phyloP scores from a whole-genome alignment of 2,888 invertebrate genomes.

The Apodemia duryi region DNA sequence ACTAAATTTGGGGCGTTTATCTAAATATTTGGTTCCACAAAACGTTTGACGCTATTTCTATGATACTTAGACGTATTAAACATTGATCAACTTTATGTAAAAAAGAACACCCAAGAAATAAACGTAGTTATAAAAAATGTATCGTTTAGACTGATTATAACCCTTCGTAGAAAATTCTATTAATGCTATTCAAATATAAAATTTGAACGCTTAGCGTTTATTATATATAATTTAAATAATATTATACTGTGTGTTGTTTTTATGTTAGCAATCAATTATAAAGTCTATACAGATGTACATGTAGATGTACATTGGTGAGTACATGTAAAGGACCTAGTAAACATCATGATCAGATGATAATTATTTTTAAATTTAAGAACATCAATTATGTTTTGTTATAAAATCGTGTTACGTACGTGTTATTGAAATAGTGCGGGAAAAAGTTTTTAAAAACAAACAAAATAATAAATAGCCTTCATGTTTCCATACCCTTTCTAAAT shows the following conservation, averaged over 20 bases:
- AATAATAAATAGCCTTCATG: conserved; percentile 55
- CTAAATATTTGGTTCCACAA: conserved; percentile 67
- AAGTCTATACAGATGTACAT: neutral
- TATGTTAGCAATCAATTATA: neutral
- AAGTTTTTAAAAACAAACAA: conserved; percentile 68
- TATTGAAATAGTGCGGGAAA: conserved; percentile 44
- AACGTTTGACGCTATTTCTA: conserved; percentile 67
- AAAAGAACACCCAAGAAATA: conserved; percentile 20
- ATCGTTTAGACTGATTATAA: conserved; percentile 5
- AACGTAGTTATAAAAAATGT: conserved; percentile 1
- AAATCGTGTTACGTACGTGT: conserved; percentile 31
- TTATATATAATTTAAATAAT: neutral
- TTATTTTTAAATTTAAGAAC: conserved; percentile 10
- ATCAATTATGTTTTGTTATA: conserved; percentile 20
- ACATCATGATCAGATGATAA: no score
- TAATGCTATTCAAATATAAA: neutral
- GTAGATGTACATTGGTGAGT: no score
- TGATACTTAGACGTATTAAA: conserved; percentile 31
- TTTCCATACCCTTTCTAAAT: conserved; percentile 69
- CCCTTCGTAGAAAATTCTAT: conserved; percentile 15
- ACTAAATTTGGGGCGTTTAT: conserved; percentile 72
- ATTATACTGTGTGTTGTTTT: neutral
- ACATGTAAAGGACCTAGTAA: no score
- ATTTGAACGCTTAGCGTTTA: neutral
- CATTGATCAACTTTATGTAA: conserved; percentile 1